Evolutionary conservation across 1,140 invertebrate genomes (phyloP), one percentile per base, ranked within the genome.

Genomic region (Tribolium castaneum): DNA sequence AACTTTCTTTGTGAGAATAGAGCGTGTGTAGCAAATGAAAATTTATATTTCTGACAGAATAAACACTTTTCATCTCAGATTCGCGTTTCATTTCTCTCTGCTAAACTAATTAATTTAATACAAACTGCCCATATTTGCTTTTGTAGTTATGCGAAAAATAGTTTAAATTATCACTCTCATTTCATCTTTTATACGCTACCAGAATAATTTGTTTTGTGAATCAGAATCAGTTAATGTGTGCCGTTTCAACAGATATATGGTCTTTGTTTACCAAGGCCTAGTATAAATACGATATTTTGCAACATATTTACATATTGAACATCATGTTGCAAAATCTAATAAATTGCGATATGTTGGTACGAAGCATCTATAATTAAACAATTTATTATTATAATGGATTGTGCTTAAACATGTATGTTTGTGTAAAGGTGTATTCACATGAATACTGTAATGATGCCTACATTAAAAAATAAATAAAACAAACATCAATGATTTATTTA

Each of bases 11-110:
- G 59, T 66, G 59, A 12, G 30, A 30, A 66, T 66, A 66, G 30
- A 66, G 30, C 59, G 59, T 66, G 45, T 66, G 59, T 66, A 66
- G 59, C 59, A 66, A 66, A 66, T 66, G 25, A 66, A 66, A 66
- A 66, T 66, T 66, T 66, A 66, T 66, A 35, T 66, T 66, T 66
- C n/a, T 66, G 22, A 35, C 59, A 35, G 59, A 66, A 66, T 14
- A 66, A 66, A 66, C 59, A 66, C 25, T 66, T 30, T 6, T 35
- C 59, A 66, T 59, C 10, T 3, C 54, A 30, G 59, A 66, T 66
- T 35, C 59, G 6, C 59, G 35, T 66, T 66, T 66, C 59, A 66
- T 66, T 59, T 66, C 30, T 66, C 59, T 4, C 59, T 35, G 25
- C 14, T 12, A 35, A 30, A 35, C 25, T 14, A 66, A 66, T 66